Base-by-base conservation (phyloP, 2,113 vertebrate genomes). In the Ciconia maguari region DNA sequence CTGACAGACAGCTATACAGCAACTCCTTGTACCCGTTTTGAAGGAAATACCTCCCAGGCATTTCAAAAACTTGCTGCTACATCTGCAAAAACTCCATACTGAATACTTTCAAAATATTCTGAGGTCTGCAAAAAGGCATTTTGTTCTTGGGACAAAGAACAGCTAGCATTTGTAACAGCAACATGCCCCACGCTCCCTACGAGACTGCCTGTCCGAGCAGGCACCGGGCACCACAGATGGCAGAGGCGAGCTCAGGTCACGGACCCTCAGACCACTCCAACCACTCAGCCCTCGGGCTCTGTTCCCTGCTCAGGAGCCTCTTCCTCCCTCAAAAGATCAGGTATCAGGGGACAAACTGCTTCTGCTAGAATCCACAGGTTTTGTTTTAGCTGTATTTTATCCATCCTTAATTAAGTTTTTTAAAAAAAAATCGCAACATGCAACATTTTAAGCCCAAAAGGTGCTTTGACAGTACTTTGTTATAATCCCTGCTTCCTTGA, bases 191-290 rank as follows among this genome's bases (percentile, higher is more conserved):
- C 0, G 0, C 16, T 51, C 42, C 46, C 57, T 25, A 17, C 1
- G 1, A 78, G 24, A 30, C 30, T 3, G 15, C 13, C 60, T 30
- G 34, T 3, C 0, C 0, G 19, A 48, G 49, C 4, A 0, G 46
- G 54, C 36, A n/a, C n/a, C 24, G 1, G n/a, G 32, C 68, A 29
- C 22, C 0, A 2, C 55, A 5, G 15, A 11, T 1, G 0, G 24
- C 7, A 29, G 2, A 20, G 20, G 34, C 7, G 0, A 61, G 27
- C 71, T 51, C 2, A 1, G 46, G n/a, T n/a, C 70, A 62, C 8
- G 1, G 30, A 49, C 62, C 38, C 44, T 32, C 24, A 16, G 30
- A 26, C 20, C 8, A 0, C 32, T 25, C 24, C 9, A 17, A 48
- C 49, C 70, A 16, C 34, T 13, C 19, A 38, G 10, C 36, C 41